A percentile compares a stretch with the other conserved stretches of the same genome.
These are phyloP conservation scores for Carassius carassius DNA, from an alignment of 2,113 vertebrate species.

Conservation along the genomic window DNA sequence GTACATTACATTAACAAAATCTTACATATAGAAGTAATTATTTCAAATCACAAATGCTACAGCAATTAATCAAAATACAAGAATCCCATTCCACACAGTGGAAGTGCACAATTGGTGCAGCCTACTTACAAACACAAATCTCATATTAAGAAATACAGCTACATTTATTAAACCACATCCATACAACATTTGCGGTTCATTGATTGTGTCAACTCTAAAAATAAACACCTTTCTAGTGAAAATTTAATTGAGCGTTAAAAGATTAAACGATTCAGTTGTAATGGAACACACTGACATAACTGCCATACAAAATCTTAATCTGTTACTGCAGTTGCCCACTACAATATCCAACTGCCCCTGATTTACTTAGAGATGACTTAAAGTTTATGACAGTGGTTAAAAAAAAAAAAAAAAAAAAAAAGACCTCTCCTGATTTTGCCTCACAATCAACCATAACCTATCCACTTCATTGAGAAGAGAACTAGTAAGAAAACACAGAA, in stretches of 20 bases:
- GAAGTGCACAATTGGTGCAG: background rate
- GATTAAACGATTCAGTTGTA: background rate
- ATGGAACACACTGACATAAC: background rate
- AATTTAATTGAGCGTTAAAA: background rate
- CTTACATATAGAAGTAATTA: background rate
- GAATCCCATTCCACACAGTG: background rate
- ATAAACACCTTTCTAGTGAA: background rate
- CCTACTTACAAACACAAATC: background rate
- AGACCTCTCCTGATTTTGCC: background rate
- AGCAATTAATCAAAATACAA: background rate
- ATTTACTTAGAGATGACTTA: slow-evolving; percentile 11
- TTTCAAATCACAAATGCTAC: background rate
- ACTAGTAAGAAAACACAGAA: slow-evolving; percentile 42
- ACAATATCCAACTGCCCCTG: slow-evolving; percentile 21
- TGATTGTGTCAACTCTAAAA: background rate
- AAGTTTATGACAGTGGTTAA: slow-evolving; percentile 10
- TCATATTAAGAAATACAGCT: background rate
- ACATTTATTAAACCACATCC: background rate
- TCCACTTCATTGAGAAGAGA: background rate
- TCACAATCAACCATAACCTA: background rate
- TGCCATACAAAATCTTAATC: background rate
- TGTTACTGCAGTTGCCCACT: slow-evolving; percentile 3
- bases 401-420: background rate
- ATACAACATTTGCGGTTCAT: background rate
- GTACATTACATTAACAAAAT: background rate